Percentiles rank a stretch among this genome's conserved stretches.
These are phyloP conservation scores for Helleia helle DNA, from an alignment of 2,888 invertebrate genomes.

Conservation along the genomic window DNA sequence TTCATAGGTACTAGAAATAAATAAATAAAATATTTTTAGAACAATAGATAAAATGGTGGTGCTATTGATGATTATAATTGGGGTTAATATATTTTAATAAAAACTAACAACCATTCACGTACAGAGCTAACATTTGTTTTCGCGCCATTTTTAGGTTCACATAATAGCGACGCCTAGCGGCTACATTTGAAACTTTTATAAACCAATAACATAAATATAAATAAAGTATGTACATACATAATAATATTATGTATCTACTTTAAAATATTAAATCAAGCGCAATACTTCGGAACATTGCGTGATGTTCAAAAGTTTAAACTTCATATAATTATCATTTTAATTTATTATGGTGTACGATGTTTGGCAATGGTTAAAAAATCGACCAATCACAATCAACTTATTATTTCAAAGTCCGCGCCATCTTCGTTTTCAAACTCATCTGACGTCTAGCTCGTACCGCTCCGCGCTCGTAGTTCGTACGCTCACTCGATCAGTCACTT, in stretches of 20 bases:
- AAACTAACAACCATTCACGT: too few relatives aligned
- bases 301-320: not conserved
- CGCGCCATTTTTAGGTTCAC: not conserved
- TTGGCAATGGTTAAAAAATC: conserved; percentile 48
- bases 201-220: too few relatives aligned
- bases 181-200: conserved; percentile 33
- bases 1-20: too few relatives aligned
- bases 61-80: too few relatives aligned
- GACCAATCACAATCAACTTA: conserved; percentile 52
- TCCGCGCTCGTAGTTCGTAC: conserved; percentile 16
- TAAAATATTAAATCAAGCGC: not conserved
- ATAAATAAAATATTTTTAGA: too few relatives aligned
- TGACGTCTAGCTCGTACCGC: conserved; percentile 13
- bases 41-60: too few relatives aligned
- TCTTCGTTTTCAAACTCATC: conserved; percentile 88
- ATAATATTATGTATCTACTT: not conserved
- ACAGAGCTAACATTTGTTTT: not conserved
- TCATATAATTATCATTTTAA: not conserved
- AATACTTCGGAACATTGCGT: not conserved
- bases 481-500: conserved; percentile 68
- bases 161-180: conserved; percentile 31
- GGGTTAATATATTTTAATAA: too few relatives aligned
- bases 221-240: not conserved
- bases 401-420: conserved; percentile 77
- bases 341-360: conserved; percentile 42